These are phyloP conservation scores for Neomicropteryx cornuta DNA, from an alignment of 1,140 invertebrate genomes.

Conservation along the genomic window DNA sequence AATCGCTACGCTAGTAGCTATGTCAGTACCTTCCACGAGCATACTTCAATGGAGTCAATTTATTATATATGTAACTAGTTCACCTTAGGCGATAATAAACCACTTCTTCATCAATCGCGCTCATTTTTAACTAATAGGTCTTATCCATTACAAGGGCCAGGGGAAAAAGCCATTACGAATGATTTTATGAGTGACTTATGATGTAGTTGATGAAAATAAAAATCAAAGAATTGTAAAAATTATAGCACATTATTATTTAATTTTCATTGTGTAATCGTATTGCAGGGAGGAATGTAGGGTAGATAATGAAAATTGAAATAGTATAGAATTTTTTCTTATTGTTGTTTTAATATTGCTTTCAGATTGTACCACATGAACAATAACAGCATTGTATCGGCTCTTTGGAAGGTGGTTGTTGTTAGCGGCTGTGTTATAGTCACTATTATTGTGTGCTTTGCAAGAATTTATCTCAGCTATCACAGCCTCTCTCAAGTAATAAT, in stretches of 20 bases:
- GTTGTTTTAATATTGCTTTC: slow-evolving; percentile 21
- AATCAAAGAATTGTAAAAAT: slow-evolving; percentile 1
- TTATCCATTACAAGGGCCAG: no score
- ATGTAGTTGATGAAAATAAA: not conserved
- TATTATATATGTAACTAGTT: no score
- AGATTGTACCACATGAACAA: slow-evolving; percentile 75
- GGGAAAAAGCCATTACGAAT: not conserved
- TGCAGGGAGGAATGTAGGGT: not conserved
- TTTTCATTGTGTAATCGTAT: not conserved
- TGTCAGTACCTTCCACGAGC: no score
- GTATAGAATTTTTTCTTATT: slow-evolving; percentile 7
- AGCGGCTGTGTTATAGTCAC: slow-evolving; percentile 47
- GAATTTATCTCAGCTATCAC: slow-evolving; percentile 83
- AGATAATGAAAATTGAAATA: slow-evolving; percentile 5
- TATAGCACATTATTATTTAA: not conserved
- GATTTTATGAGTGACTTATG: no score
- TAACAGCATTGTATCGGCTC: slow-evolving; percentile 59
- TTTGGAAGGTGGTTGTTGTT: slow-evolving; percentile 60
- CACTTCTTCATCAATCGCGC: no score
- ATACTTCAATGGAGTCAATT: no score
- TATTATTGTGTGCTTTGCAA: slow-evolving; percentile 51
- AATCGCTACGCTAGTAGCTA: no score
- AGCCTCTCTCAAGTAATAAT: slow-evolving; percentile 71
- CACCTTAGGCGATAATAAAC: no score
- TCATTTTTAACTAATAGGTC: no score